These are phyloP conservation scores for Andrena praecox DNA, from an alignment of 2,888 invertebrate genomes.

Conservation along the genomic window DNA sequence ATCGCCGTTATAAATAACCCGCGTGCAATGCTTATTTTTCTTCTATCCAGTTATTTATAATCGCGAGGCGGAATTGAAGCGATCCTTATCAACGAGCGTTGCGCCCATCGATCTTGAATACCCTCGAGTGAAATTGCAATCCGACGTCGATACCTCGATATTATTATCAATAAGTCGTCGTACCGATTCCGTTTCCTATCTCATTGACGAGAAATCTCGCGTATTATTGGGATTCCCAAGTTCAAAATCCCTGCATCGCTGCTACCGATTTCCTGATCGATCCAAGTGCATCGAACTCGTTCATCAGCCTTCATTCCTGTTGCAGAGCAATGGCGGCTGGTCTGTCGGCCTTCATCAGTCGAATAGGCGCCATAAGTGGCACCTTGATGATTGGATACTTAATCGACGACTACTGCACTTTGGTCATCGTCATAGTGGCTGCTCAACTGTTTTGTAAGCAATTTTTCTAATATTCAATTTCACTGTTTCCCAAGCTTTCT, in stretches of 20 bases:
- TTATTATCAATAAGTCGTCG: not conserved
- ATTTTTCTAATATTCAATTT: not conserved
- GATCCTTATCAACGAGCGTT: constrained; percentile 4
- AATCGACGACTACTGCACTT: constrained; percentile 91
- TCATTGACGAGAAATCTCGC: not conserved
- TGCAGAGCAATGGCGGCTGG: constrained; percentile 73
- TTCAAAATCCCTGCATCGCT: not conserved
- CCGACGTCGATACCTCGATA: not conserved
- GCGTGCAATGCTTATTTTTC: constrained; percentile 12
- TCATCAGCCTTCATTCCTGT: not conserved
- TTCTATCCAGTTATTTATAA: constrained; percentile 40
- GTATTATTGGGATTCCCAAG: not conserved
- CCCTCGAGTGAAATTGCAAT: not conserved
- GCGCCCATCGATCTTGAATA: constrained; percentile 9
- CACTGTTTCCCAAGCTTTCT: no score
- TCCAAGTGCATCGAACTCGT: not conserved
- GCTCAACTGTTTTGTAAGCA: constrained; percentile 90
- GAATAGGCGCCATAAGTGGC: constrained; percentile 91
- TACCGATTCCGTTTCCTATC: not conserved
- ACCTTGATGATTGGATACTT: constrained; percentile 92
- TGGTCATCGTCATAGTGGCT: constrained; percentile 88
- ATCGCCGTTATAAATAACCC: constrained; percentile 50
- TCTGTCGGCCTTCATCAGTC: constrained; percentile 88
- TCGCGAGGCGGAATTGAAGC: not conserved
- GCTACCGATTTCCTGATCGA: not conserved